phyloP scores from a whole-genome alignment of 2,797 vertebrate species.

The Peromyscus attwateri region DNA sequence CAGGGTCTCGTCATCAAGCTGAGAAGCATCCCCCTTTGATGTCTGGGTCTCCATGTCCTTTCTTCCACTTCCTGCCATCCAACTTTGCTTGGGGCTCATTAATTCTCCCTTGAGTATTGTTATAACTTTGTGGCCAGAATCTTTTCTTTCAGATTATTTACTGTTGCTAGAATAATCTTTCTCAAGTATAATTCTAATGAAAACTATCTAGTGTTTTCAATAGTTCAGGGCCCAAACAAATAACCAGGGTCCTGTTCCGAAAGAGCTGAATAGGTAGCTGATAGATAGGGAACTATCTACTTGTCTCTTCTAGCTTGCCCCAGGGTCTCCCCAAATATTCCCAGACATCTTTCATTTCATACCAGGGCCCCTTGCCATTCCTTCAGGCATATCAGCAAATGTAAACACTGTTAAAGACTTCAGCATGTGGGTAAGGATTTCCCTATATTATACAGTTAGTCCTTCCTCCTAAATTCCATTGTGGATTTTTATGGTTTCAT shows the following conservation, averaged over 20 bases:
- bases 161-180: conserved; percentile 17
- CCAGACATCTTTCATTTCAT: not conserved
- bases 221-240: not conserved
- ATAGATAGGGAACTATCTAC: not conserved
- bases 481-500: not conserved
- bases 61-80: not conserved
- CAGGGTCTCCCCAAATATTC: not conserved
- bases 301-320: not conserved
- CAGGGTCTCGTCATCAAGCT: not conserved
- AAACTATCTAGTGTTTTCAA: conserved; percentile 22
- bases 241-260: not conserved
- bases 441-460: not conserved
- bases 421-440: not conserved
- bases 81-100: not conserved
- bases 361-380: not conserved
- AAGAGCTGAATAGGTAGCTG: not conserved
- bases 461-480: not conserved
- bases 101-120: not conserved
- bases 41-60: not conserved
- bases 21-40: not conserved
- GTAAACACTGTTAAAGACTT: not conserved
- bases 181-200: not conserved
- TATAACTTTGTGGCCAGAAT: not conserved
- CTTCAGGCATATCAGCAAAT: not conserved
- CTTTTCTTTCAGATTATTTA: not conserved